Conservation (phyloP, 2,888 invertebrate genomes). For the Drosophila phalerata region DNA sequence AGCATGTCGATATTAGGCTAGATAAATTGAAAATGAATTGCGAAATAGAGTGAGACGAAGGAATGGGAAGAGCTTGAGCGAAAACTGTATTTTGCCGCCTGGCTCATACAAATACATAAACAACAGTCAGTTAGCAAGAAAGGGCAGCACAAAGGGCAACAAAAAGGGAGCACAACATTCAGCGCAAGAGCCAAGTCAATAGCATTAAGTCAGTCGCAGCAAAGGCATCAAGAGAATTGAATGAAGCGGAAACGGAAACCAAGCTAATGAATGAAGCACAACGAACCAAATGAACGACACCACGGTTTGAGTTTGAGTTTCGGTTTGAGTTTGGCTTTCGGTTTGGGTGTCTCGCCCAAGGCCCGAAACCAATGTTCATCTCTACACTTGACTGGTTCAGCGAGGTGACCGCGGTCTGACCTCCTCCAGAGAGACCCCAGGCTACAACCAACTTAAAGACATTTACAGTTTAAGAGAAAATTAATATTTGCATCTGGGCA, state of each 20-base stretch:
- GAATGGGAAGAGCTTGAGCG: conserved; percentile 14
- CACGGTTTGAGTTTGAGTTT: not conserved
- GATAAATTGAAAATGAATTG: conserved; percentile 82
- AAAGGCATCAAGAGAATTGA: conserved; percentile 70
- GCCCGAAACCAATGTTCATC: conserved; percentile 34
- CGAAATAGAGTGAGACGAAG: conserved; percentile 52
- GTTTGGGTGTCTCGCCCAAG: conserved; percentile 15
- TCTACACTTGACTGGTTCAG: conserved; percentile 54
- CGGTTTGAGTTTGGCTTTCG: not conserved
- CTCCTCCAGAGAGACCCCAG: not conserved
- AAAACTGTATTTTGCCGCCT: conserved; percentile 41
- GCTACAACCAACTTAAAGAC: conserved; percentile 54
- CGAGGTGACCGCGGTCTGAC: conserved; percentile 17
- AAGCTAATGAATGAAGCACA: conserved; percentile 78
- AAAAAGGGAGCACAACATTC: conserved; percentile 43
- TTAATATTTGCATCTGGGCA: conserved; percentile 4
- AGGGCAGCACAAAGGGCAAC: conserved; percentile 18
- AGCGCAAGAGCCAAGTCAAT: conserved; percentile 58
- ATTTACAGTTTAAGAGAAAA: conserved; percentile 32
- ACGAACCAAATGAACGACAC: conserved; percentile 73
- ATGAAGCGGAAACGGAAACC: conserved; percentile 79
- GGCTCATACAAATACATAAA: conserved; percentile 59
- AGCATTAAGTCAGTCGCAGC: conserved; percentile 73
- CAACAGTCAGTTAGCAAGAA: conserved; percentile 34
- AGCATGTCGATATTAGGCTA: conserved; percentile 82